Conservation (phyloP, 1,140 invertebrate species). For the Neodiprion lecontei region DNA sequence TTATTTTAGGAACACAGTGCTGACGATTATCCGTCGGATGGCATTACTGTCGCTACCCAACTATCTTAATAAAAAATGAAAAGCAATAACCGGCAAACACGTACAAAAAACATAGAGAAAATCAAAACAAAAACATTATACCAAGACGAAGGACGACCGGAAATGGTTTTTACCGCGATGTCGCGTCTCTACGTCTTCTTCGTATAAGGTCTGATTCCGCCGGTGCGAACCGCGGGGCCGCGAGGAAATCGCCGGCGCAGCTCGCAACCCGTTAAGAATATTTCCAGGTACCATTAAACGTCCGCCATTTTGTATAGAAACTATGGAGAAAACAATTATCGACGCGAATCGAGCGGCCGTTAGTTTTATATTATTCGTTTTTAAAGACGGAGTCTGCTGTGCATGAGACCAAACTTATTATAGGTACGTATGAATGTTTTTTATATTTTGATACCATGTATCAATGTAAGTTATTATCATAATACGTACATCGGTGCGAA, state of each 20-base stretch:
- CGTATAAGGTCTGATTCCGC: conserved; percentile 7
- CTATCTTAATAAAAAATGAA: background rate
- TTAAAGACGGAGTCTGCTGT: too few relatives aligned
- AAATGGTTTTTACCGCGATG: background rate
- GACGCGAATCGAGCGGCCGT: background rate
- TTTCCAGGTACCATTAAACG: conserved; percentile 7
- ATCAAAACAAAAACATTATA: background rate
- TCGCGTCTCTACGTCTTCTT: background rate
- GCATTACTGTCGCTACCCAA: too few relatives aligned
- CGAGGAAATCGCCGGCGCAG: background rate
- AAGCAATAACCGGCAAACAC: background rate
- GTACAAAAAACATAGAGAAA: background rate
- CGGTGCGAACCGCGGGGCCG: conserved; percentile 5
- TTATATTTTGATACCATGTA: too few relatives aligned
- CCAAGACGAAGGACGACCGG: background rate
- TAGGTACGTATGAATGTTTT: too few relatives aligned
- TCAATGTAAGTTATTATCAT: too few relatives aligned
- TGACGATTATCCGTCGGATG: too few relatives aligned
- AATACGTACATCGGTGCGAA: too few relatives aligned
- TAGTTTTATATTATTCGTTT: too few relatives aligned
- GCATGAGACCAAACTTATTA: too few relatives aligned
- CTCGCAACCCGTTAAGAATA: conserved; percentile 2
- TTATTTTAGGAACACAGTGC: too few relatives aligned
- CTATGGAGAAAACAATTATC: background rate
- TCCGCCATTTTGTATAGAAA: conserved; percentile 2